Evolutionary conservation across 2,888 invertebrate genomes (phyloP).

Genomic region (Drosophila bunnanda): DNA sequence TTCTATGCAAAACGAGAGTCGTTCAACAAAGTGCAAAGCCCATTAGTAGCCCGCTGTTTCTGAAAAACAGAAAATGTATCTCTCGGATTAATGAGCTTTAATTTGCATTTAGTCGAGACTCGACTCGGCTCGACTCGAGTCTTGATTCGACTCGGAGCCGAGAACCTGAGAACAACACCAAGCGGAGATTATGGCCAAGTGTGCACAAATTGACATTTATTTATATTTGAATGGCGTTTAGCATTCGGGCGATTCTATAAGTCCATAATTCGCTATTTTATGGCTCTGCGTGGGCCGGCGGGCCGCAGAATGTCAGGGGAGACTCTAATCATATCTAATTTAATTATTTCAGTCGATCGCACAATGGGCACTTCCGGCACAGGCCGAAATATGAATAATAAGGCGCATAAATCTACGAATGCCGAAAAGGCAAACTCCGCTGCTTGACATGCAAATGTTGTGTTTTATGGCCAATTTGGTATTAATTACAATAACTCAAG

Average conservation of each 20-base stretch:
- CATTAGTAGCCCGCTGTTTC: conserved; percentile 74
- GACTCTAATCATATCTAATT: conserved; percentile 74
- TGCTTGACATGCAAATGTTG: conserved; percentile 79
- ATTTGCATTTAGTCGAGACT: conserved; percentile 69
- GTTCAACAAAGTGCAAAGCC: conserved; percentile 69
- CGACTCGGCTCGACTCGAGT: conserved; percentile 32
- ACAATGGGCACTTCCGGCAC: conserved; percentile 73
- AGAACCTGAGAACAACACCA: conserved; percentile 34
- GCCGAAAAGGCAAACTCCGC: conserved; percentile 56
- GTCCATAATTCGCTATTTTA: conserved; percentile 70
- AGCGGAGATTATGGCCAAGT: conserved; percentile 71
- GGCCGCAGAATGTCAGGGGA: conserved; percentile 21
- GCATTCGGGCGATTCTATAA: conserved; percentile 66
- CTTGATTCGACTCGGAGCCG: conserved; percentile 34
- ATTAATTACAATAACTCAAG: conserved; percentile 74
- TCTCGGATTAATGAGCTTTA: conserved; percentile 75
- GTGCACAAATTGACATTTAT: conserved; percentile 77
- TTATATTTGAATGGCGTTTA: conserved; percentile 78
- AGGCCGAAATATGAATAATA: conserved; percentile 45
- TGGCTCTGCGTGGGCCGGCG: conserved; percentile 66
- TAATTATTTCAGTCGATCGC: conserved; percentile 73
- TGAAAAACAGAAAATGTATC: conserved; percentile 38
- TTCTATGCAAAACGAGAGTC: conserved; percentile 71
- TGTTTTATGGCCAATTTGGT: conserved; percentile 78
- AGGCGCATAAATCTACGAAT: conserved; percentile 36